Conservation (phyloP, 2,113 vertebrate genomes). For the Spermophilus dauricus region DNA sequence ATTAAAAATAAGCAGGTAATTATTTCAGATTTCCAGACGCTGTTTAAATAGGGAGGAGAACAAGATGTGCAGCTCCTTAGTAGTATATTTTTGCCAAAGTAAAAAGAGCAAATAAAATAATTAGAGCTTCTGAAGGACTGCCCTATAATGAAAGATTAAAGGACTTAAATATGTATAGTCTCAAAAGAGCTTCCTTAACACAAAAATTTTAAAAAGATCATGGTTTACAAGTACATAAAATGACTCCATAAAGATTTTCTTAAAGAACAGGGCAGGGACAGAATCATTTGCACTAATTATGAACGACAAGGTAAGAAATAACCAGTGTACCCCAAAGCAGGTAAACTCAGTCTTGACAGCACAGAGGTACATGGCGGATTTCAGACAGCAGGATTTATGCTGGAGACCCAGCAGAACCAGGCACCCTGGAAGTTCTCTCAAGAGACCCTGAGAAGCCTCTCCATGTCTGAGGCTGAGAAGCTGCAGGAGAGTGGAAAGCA, state of each 20-base stretch:
- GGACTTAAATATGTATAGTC: slow-evolving; percentile 74
- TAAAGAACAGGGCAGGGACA: background rate
- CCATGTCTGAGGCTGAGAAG: slow-evolving; percentile 64
- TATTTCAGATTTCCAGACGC: slow-evolving; percentile 66
- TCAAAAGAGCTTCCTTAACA: slow-evolving; percentile 31
- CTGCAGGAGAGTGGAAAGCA: background rate
- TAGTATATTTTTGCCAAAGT: slow-evolving; percentile 64
- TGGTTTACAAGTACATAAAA: slow-evolving; percentile 71
- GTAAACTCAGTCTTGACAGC: slow-evolving; percentile 19
- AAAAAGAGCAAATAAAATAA: slow-evolving; percentile 71
- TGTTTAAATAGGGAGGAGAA: slow-evolving; percentile 69
- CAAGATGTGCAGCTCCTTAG: slow-evolving; percentile 49
- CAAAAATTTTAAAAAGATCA: slow-evolving; percentile 59
- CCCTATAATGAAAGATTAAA: slow-evolving; percentile 79
- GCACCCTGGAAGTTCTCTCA: slow-evolving; percentile 21
- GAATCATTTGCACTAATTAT: slow-evolving; percentile 67
- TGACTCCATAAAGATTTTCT: slow-evolving; percentile 36
- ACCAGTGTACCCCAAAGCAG: slow-evolving; percentile 69
- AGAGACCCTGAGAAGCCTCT: slow-evolving; percentile 59
- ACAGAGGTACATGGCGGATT: background rate
- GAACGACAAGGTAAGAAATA: slow-evolving; percentile 77
- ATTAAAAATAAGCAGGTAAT: slow-evolving; percentile 46
- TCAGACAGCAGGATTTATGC: slow-evolving; percentile 40
- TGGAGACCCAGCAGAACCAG: slow-evolving; percentile 56
- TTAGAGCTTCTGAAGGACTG: slow-evolving; percentile 74